These are phyloP conservation scores for Lycaon pictus DNA, from an alignment of 2,113 vertebrate species.

Conservation along the genomic window DNA sequence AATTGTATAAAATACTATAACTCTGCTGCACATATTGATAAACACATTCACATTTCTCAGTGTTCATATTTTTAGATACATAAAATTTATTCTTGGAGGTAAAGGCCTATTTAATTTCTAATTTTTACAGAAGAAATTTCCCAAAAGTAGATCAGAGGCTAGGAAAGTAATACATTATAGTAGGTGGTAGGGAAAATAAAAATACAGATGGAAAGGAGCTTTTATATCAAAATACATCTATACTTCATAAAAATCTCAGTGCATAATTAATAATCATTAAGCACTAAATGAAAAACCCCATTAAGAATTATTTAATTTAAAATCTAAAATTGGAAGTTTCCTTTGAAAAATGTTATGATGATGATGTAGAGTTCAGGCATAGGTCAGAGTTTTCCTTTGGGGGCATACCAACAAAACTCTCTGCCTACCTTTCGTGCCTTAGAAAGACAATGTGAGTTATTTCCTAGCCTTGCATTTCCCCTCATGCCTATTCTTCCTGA, in stretches of 20 bases:
- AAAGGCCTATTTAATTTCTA: not conserved
- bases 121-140: not conserved
- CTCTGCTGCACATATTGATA: not conserved
- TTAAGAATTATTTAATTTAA: constrained; percentile 2
- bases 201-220: not conserved
- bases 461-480: not conserved
- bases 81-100: constrained; percentile 14
- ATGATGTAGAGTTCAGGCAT: not conserved
- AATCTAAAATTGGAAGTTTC: not conserved
- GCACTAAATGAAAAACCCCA: not conserved
- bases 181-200: not conserved
- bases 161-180: constrained; percentile 6
- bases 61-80: not conserved
- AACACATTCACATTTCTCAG: not conserved
- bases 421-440: not conserved
- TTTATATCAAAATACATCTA: not conserved
- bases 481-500: not conserved
- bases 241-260: constrained; percentile 5
- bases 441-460: not conserved
- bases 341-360: not conserved
- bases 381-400: not conserved
- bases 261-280: not conserved
- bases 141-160: not conserved
- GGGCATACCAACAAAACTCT: not conserved
- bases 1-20: not conserved